phyloP scores from a whole-genome alignment of 2,113 vertebrate species.

The Ptychochromis oligacanthus region DNA sequence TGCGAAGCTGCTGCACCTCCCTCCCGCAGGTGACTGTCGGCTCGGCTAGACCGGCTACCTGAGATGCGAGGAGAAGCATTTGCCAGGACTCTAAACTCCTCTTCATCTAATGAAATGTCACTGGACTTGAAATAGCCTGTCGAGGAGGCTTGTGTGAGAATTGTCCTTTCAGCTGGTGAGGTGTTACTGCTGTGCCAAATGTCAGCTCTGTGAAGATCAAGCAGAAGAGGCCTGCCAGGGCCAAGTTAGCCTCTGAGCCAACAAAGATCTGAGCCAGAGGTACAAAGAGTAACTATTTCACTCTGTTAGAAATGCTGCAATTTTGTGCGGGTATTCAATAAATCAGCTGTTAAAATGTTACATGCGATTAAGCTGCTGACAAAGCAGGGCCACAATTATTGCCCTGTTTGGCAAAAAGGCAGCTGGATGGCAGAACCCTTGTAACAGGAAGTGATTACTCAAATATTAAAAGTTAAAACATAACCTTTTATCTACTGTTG shows the following conservation, averaged over 20 bases:
- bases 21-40: slow-evolving; percentile 33
- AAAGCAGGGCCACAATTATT: neutral
- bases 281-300: neutral
- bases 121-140: slow-evolving; percentile 48
- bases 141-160: slow-evolving; percentile 40
- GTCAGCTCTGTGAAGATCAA: slow-evolving; percentile 53
- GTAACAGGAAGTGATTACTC: neutral
- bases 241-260: slow-evolving; percentile 21
- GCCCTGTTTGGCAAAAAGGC: neutral
- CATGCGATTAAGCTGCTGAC: neutral
- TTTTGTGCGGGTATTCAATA: neutral
- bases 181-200: slow-evolving; percentile 53
- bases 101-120: slow-evolving; percentile 64
- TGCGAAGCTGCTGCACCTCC: neutral
- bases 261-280: slow-evolving; percentile 29
- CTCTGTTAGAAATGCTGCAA: neutral
- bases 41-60: slow-evolving; percentile 14
- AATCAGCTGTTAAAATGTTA: neutral
- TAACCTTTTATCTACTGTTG: neutral
- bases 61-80: slow-evolving; percentile 21
- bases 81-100: slow-evolving; percentile 46
- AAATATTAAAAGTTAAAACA: neutral
- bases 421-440: neutral
- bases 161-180: slow-evolving; percentile 51
- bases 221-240: slow-evolving; percentile 24